These are phyloP conservation scores for Mustela nigripes DNA, from an alignment of 2,113 vertebrate species.

Conservation along the genomic window DNA sequence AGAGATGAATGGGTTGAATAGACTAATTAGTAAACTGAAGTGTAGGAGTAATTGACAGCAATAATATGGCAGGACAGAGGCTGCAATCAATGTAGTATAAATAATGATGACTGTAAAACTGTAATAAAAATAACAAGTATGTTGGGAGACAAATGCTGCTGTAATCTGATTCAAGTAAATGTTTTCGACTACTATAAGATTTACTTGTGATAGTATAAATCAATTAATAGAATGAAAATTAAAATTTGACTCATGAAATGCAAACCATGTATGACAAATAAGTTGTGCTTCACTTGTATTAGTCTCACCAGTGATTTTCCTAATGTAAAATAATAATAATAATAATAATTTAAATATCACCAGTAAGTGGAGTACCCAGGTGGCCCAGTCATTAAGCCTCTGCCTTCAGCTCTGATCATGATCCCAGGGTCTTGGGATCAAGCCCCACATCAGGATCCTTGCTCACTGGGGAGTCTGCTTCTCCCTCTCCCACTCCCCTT, in stretches of 20 bases:
- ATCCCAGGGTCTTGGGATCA: too few species aligned
- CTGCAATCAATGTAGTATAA: background rate
- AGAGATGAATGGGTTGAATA: conserved; percentile 13
- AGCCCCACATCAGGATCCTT: too few species aligned
- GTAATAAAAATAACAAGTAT: background rate
- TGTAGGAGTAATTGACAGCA: background rate
- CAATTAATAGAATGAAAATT: conserved; percentile 23
- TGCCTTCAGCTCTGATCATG: too few species aligned
- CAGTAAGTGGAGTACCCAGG: background rate
- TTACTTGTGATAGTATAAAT: conserved; percentile 1
- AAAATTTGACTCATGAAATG: conserved; percentile 38
- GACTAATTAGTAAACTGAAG: conserved; percentile 51
- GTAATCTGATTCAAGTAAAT: background rate
- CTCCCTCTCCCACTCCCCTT: too few species aligned
- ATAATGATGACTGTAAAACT: conserved; percentile 10
- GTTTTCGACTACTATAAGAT: background rate
- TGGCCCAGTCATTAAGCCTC: too few species aligned
- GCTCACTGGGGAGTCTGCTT: too few species aligned
- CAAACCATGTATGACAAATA: background rate
- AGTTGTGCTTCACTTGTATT: background rate
- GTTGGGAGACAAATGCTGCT: background rate
- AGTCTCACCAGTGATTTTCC: background rate
- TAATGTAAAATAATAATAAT: background rate
- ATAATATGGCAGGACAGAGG: background rate
- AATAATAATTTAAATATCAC: background rate